Conservation (phyloP, 2,888 invertebrate genomes). For the Steinernema carpocapsae region DNA sequence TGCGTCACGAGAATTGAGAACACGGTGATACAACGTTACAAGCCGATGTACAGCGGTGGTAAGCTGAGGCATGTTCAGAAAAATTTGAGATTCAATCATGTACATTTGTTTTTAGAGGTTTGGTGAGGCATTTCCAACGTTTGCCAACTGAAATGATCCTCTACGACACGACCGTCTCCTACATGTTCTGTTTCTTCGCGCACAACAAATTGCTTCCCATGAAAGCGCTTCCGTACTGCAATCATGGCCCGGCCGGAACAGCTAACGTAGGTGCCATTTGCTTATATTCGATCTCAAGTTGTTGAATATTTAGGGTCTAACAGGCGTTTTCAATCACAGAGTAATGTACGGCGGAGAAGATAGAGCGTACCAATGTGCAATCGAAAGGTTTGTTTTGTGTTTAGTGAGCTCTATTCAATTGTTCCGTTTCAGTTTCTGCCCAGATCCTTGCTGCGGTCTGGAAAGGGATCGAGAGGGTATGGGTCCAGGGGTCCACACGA, state of each 20-base stretch:
- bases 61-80: neutral
- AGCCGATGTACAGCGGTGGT: neutral
- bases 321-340: too few relatives aligned
- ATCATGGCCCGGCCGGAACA: neutral
- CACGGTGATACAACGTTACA: neutral
- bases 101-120: too few relatives aligned
- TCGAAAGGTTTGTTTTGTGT: neutral
- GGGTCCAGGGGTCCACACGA: too few relatives aligned
- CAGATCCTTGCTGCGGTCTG: neutral
- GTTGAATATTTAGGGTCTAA: neutral
- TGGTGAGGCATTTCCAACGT: too few relatives aligned
- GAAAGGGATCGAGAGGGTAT: neutral
- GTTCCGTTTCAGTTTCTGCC: slow-evolving; percentile 10
- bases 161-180: neutral
- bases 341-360: neutral
- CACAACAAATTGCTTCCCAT: neutral
- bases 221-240: neutral
- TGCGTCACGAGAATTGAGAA: neutral
- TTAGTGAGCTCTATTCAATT: neutral
- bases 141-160: neutral
- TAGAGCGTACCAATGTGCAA: neutral
- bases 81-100: neutral
- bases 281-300: neutral
- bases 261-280: neutral
- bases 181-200: slow-evolving; percentile 12